These are phyloP conservation scores for Eptatretus atami DNA, from an alignment of 2,797 vertebrate genomes.

Conservation along the genomic window DNA sequence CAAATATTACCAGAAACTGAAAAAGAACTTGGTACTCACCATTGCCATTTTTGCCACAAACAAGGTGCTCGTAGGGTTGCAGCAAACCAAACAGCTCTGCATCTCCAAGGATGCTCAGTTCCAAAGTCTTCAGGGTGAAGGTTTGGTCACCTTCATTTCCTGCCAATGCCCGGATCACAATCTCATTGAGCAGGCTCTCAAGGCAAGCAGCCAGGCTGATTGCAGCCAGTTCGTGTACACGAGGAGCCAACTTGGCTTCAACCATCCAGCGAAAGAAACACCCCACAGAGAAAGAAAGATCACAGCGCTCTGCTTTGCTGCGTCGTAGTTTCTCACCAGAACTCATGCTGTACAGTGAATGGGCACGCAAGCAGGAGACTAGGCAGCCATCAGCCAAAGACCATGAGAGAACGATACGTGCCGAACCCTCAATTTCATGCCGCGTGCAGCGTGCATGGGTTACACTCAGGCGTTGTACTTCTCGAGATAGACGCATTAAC, in stretches of 20 bases:
- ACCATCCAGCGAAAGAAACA: constrained; percentile 94
- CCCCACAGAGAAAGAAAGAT: constrained; percentile 58
- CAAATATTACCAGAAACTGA: too few species aligned
- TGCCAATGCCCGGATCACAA: constrained; percentile 25
- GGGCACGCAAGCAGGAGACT: constrained; percentile 36
- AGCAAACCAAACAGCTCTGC: constrained; percentile 73
- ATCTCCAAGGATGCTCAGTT: constrained; percentile 47
- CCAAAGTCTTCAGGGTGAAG: constrained; percentile 26
- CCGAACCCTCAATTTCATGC: constrained; percentile 70
- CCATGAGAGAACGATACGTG: constrained; percentile 56
- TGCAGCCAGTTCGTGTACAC: constrained; percentile 74
- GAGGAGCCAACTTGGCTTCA: constrained; percentile 45
- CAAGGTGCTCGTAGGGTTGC: constrained; percentile 56
- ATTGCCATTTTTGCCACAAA: constrained; percentile 63
- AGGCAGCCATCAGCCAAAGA: constrained; percentile 38
- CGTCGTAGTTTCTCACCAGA: constrained; percentile 61
- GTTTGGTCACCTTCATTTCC: constrained; percentile 9
- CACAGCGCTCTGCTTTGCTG: constrained; percentile 55
- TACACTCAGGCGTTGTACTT: constrained; percentile 66
- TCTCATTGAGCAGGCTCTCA: constrained; percentile 62
- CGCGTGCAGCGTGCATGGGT: constrained; percentile 73
- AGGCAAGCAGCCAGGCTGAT: constrained; percentile 70
- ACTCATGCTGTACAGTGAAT: constrained; percentile 76
- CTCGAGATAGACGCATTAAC: constrained; percentile 47
- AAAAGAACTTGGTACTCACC: constrained; percentile 26